These are phyloP conservation scores for Drosophila kurseongensis DNA, from an alignment of 1,140 invertebrate species.

Conservation along the genomic window DNA sequence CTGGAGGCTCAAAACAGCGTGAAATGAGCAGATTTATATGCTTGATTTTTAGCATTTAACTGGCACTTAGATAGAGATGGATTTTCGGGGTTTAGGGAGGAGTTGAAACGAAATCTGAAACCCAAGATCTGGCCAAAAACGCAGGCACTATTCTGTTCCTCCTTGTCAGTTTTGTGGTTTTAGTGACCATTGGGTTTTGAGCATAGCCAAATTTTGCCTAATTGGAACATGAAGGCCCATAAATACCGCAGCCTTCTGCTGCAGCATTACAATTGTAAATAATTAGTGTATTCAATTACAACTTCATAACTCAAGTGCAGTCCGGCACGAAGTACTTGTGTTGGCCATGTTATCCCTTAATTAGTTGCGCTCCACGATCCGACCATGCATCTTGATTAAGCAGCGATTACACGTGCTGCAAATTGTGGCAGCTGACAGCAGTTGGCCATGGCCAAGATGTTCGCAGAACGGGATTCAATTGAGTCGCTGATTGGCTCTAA, in stretches of 20 bases:
- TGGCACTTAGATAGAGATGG: conserved; percentile 23
- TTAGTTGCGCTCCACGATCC: conserved; percentile 38
- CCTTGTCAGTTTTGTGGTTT: conserved; percentile 22
- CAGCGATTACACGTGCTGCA: conserved; percentile 49
- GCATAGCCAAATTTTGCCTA: conserved; percentile 18
- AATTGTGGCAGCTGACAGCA: conserved; percentile 37
- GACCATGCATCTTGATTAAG: conserved; percentile 55
- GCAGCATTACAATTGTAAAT: conserved; percentile 49
- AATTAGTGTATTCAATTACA: conserved; percentile 75
- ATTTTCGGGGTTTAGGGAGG: conserved; percentile 4
- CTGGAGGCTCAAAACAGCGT: conserved; percentile 51
- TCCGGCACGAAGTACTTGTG: conserved; percentile 10
- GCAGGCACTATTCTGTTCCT: not conserved
- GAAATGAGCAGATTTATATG: conserved; percentile 64
- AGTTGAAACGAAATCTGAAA: not conserved
- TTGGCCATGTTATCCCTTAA: conserved; percentile 48
- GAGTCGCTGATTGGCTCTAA: conserved; percentile 14
- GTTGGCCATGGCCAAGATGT: conserved; percentile 21
- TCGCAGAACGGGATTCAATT: not conserved
- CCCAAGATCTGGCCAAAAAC: not conserved
- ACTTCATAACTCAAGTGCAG: conserved; percentile 58
- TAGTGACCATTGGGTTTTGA: not conserved
- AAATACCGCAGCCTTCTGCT: conserved; percentile 32
- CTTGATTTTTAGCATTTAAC: conserved; percentile 57
- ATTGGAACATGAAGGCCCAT: conserved; percentile 47